Conservation (phyloP, 2,113 vertebrate species). For the Steatornis caripensis region DNA sequence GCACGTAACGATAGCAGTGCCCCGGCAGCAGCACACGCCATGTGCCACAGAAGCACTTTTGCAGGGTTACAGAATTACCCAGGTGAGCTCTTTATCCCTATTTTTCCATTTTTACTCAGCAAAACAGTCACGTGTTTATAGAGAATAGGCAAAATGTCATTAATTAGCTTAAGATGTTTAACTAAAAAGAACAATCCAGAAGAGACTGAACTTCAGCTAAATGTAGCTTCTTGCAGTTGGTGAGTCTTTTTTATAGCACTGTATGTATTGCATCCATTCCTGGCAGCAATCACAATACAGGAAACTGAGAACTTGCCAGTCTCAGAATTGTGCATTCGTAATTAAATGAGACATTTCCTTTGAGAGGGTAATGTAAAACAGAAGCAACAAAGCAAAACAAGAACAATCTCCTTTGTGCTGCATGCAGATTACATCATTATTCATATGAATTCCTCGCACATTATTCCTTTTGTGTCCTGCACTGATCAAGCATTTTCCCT, state of each 20-base stretch:
- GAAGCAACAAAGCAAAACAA: conserved; percentile 35
- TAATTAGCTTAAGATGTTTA: background rate
- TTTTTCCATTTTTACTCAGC: background rate
- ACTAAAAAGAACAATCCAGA: background rate
- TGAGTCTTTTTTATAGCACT: background rate
- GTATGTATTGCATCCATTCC: background rate
- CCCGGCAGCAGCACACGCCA: background rate
- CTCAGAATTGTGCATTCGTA: conserved; percentile 2
- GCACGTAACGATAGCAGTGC: background rate
- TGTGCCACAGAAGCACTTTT: background rate
- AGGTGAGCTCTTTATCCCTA: background rate
- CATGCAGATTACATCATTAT: background rate
- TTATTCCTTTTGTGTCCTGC: background rate
- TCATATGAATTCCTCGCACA: background rate
- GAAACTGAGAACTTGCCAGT: conserved; percentile 22
- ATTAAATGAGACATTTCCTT: conserved; percentile 49
- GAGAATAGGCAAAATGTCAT: background rate
- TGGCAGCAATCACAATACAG: background rate
- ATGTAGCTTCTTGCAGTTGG: background rate
- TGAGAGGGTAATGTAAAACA: background rate
- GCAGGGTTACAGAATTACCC: background rate
- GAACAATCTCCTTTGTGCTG: conserved; percentile 38
- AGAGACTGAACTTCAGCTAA: background rate
- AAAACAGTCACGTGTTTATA: background rate
- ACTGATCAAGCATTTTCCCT: background rate